Evolutionary conservation across 2,888 invertebrate genomes (phyloP).

Genomic region (Teinopalpus imperialis): DNA sequence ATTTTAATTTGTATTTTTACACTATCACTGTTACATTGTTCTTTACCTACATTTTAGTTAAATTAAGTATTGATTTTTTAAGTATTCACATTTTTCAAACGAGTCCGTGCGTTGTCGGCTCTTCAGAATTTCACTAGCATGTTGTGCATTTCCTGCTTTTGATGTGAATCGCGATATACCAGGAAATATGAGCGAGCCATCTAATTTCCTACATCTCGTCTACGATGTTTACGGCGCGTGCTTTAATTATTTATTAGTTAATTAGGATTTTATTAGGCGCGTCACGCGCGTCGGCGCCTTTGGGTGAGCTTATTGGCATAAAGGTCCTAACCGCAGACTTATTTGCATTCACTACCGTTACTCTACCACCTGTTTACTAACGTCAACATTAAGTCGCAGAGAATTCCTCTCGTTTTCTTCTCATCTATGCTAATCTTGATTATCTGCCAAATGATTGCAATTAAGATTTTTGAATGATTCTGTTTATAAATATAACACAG

Average conservation of each 20-base stretch:
- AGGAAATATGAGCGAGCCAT: conserved; percentile 4
- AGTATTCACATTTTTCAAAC: no score
- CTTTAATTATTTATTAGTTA: conserved; percentile 24
- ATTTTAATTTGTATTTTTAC: no score
- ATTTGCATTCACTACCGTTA: conserved; percentile 14
- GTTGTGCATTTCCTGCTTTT: conserved; percentile 7
- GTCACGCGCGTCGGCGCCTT: conserved; percentile 20
- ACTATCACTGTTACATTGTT: neutral
- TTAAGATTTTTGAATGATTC: neutral
- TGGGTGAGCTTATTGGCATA: neutral
- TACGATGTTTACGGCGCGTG: conserved; percentile 14
- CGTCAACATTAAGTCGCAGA: conserved; percentile 2
- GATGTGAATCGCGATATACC: conserved; percentile 15
- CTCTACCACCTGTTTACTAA: conserved; percentile 16
- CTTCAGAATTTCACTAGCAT: neutral
- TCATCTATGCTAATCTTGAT: neutral
- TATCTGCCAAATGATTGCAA: neutral
- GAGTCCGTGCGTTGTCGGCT: neutral
- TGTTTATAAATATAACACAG: no score
- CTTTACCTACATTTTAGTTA: neutral
- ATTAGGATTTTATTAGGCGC: conserved; percentile 18
- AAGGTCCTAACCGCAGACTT: neutral
- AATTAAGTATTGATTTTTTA: neutral
- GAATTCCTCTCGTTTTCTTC: conserved; percentile 11
- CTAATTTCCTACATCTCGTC: conserved; percentile 18